Evolutionary conservation across 2,888 invertebrate species (phyloP), one percentile per base, ranked within the genome.

Genomic region (Gerris lacustris): DNA sequence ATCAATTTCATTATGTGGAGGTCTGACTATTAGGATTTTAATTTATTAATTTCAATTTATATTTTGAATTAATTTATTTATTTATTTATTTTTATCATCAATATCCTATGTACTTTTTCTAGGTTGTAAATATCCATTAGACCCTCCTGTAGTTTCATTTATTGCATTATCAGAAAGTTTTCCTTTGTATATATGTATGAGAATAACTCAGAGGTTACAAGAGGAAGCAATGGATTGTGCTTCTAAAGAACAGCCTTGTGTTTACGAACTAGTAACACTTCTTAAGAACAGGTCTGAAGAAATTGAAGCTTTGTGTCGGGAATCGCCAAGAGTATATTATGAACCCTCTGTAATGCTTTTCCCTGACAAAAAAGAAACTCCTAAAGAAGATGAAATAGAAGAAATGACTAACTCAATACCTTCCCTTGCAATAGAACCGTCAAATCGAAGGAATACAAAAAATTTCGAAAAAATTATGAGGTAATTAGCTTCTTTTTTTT

Each of bases 191-290:
- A 82, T 87, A 44, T 86, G 86, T 74, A 80, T 92, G 68, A 86
- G 87, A 78, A 84, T 91, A 74, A 86, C 86, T 5, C 84, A 86
- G 71, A 83, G 85, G 76, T 80, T 92, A 67, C 82, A 88, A 74
- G 83, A 86, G n/a, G 89, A 90, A 82, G 89, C 91, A 0, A 81
- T 84, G 75, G 78, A 80, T 31, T 82, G 87, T 71, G 86, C 90
- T 6, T 81, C 82, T 73, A 87, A 88, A 77, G 90, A 90, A 70
- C 86, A 86, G 79, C 88, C 91, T 0, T 86, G 87, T 76, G 83
- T 91, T 75, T 92, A 88, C 78, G 86, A 88, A 1, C 81, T 91
- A 76, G 86, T 87, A 15, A 88, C 91, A 80, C 79, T 89, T 6
- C 66, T 74, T 68, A 79, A 91, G 79, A 88, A 87, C 77, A 88